Percentiles rank a stretch among this genome's conserved stretches.
Conservation (phyloP, 2,888 invertebrate species). For the Formica aserva region DNA sequence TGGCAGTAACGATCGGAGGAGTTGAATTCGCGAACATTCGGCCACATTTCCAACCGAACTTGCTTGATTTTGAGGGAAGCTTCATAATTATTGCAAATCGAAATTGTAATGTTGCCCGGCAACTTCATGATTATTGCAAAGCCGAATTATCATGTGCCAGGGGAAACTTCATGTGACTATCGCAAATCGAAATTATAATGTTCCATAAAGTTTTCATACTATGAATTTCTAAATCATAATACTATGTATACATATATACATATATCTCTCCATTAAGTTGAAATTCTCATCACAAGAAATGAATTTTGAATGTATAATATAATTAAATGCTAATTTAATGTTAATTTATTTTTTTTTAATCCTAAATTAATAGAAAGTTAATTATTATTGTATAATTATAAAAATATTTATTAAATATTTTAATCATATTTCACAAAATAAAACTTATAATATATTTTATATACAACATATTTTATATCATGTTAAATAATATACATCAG, state of each 20-base stretch:
- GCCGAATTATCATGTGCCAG: conserved; percentile 12
- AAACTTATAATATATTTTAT: not conserved
- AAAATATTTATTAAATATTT: not conserved
- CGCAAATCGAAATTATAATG: conserved; percentile 7
- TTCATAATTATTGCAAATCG: conserved; percentile 49
- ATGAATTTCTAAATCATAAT: not conserved
- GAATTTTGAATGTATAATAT: too few relatives aligned
- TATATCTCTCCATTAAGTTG: not conserved
- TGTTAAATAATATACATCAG: not conserved
- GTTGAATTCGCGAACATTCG: conserved; percentile 37
- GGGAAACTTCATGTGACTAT: not conserved
- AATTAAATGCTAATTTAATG: too few relatives aligned
- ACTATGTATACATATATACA: not conserved
- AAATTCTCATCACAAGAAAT: too few relatives aligned
- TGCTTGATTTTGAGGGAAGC: conserved; percentile 51
- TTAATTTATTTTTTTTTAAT: too few relatives aligned
- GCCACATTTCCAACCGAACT: conserved; percentile 43
- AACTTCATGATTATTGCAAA: conserved; percentile 44
- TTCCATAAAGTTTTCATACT: not conserved
- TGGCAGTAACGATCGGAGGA: conserved; percentile 53
- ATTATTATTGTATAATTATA: not conserved
- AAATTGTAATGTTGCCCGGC: conserved; percentile 34
- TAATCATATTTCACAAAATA: not conserved
- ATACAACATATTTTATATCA: too few relatives aligned
- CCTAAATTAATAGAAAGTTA: not conserved